Conservation (phyloP, 2,113 vertebrate genomes). For the Chionis minor region DNA sequence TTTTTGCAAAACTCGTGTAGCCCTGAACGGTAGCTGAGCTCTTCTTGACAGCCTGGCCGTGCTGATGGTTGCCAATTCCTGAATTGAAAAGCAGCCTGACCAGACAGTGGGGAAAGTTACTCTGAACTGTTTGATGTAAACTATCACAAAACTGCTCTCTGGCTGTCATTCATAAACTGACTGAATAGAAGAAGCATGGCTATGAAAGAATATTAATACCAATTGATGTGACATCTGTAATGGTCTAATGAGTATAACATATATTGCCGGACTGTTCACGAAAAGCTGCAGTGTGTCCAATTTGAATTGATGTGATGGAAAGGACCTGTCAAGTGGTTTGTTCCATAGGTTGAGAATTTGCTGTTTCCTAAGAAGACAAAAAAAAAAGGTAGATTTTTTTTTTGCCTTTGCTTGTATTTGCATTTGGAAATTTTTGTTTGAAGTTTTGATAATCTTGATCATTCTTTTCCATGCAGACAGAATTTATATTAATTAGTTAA, state of each 20-base stretch:
- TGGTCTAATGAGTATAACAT: neutral
- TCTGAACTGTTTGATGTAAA: neutral
- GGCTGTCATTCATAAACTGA: neutral
- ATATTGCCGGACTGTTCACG: neutral
- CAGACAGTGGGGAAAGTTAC: neutral
- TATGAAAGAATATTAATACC: conserved; percentile 1
- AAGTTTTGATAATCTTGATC: conserved; percentile 24
- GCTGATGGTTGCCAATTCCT: neutral
- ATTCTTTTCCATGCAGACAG: neutral
- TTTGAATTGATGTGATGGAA: conserved; percentile 22
- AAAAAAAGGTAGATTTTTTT: neutral
- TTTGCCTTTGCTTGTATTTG: neutral
- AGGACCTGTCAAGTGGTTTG: conserved; percentile 3
- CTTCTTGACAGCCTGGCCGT: neutral
- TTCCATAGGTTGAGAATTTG: neutral
- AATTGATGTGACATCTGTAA: neutral
- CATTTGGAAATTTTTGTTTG: neutral
- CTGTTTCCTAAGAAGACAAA: neutral
- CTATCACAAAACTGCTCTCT: neutral
- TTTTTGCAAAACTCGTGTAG: neutral
- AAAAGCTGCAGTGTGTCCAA: neutral
- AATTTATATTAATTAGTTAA: conserved; percentile 55
- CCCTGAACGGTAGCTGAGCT: neutral
- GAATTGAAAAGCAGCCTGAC: neutral
- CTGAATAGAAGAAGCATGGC: neutral